Evolutionary conservation across 2,797 vertebrate species (phyloP), one percentile per base, ranked within the genome.

Genomic region (Xiphophorus birchmanni): DNA sequence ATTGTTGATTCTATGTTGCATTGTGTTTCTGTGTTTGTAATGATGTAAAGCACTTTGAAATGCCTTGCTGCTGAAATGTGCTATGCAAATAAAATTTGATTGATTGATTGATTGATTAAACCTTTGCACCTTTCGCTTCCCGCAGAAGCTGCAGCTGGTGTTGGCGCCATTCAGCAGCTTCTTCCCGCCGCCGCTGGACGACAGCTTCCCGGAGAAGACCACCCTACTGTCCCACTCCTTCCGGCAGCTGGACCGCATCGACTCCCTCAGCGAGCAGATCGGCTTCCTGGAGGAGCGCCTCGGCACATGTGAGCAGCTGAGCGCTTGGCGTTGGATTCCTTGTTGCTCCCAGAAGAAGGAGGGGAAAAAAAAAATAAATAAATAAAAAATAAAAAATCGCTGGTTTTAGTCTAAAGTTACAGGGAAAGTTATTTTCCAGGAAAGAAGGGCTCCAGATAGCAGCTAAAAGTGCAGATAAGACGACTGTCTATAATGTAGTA

Each of bases 191-290:
- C 90, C 93, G 0, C 90, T 96, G 83, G 96, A 96, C 0, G 96
- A 96, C 2, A 90, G 94, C 0, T 29, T 90, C 0, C 93, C 94
- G 0, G 97, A 97, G 90, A 96, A 96, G 69, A 90, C 95, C 90
- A 96, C 96, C 86, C 94, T 98, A 18, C 94, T 99, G 86, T 95
- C 96, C 0, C 97, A 98, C 91, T 97, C 97, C 50, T 93, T 98
- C 54, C 97, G 95, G 92, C 98, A 99, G 80, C 95, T 99, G 73
- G 98, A 99, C 92, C 96, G 98, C 76, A 98, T 99, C 0, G 98
- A 99, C 87, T 99, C 98, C 0, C 96, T 99, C 42, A 99, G 98
- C 0, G 98, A 99, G 91, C 98, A 99, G 96, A 97, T 99, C 42
- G 97, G 98, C 1, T 98, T 99, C 86, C 95, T 99, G 48, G 98